These are phyloP conservation scores for Choreutis nemorana DNA, from an alignment of 2,888 invertebrate genomes.

Conservation along the genomic window DNA sequence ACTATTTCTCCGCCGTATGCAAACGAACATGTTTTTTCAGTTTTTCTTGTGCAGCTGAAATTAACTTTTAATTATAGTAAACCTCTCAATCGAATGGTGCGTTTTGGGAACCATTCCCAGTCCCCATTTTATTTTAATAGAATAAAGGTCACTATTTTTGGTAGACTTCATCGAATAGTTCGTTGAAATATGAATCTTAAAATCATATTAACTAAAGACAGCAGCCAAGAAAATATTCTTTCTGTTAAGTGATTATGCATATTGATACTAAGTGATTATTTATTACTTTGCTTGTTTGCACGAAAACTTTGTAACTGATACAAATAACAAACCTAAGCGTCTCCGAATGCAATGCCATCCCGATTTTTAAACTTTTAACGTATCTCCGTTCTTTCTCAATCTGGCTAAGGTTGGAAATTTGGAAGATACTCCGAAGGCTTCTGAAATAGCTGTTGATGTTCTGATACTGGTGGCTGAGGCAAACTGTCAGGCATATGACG, in stretches of 20 bases:
- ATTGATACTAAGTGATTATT: too few species aligned
- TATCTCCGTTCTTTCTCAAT: conserved; percentile 3
- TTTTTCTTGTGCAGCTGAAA: conserved; percentile 23
- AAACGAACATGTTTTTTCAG: conserved; percentile 11
- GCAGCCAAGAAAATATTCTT: too few species aligned
- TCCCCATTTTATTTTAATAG: too few species aligned
- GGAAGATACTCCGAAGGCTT: conserved; percentile 4
- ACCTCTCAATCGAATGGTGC: too few species aligned
- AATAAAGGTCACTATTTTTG: too few species aligned
- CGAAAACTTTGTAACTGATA: too few species aligned
- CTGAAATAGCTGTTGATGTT: conserved; percentile 18
- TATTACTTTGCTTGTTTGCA: too few species aligned
- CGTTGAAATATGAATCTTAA: too few species aligned
- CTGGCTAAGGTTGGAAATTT: conserved; percentile 1
- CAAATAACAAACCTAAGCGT: conserved; percentile 5
- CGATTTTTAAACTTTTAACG: conserved; percentile 5
- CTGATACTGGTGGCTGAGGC: conserved; percentile 26
- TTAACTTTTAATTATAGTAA: conserved; percentile 19
- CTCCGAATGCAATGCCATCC: conserved; percentile 3
- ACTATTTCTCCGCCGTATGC: conserved; percentile 14
- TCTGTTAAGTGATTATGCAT: too few species aligned
- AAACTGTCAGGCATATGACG: conserved; percentile 19
- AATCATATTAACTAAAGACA: too few species aligned
- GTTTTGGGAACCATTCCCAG: too few species aligned
- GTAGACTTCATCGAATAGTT: too few species aligned